Evolutionary conservation across 2,113 vertebrate genomes (phyloP).

Genomic region (Saccopteryx leptura): DNA sequence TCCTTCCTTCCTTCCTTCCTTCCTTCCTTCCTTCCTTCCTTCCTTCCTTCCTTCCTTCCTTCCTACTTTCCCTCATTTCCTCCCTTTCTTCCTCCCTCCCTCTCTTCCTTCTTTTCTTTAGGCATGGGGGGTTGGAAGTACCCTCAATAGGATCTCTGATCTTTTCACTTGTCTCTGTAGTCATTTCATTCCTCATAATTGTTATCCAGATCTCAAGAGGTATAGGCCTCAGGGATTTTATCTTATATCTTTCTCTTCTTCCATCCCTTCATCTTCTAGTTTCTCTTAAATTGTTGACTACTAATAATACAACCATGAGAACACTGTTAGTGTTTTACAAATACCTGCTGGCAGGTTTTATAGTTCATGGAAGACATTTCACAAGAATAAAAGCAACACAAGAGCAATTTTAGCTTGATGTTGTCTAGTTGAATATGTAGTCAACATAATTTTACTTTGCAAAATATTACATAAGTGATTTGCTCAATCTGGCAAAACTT

Average conservation of each 20-base stretch:
- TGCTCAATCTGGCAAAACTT: neutral
- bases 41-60: neutral
- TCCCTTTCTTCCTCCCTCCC: no score
- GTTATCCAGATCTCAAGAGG: neutral
- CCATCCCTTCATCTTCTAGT: neutral
- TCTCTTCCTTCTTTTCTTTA: no score
- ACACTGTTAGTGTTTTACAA: constrained; percentile 13
- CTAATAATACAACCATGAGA: neutral
- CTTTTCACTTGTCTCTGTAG: neutral
- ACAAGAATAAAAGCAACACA: constrained; percentile 58
- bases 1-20: rapidly evolving
- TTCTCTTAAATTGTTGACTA: neutral
- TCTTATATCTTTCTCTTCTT: neutral
- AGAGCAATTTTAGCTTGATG: constrained; percentile 39
- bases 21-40: no score
- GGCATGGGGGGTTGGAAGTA: neutral
- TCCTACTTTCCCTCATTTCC: neutral
- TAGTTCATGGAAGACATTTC: constrained; percentile 53
- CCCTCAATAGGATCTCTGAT: neutral
- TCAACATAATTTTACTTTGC: neutral
- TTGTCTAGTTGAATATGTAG: constrained; percentile 23
- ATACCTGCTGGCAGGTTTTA: constrained; percentile 51
- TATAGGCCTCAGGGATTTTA: neutral
- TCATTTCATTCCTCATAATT: neutral
- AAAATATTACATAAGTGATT: constrained; percentile 45